A percentile compares a stretch with the other conserved stretches of the same genome.
phyloP scores from a whole-genome alignment of 2,888 invertebrate genomes.

The Hybos culiciformis region DNA sequence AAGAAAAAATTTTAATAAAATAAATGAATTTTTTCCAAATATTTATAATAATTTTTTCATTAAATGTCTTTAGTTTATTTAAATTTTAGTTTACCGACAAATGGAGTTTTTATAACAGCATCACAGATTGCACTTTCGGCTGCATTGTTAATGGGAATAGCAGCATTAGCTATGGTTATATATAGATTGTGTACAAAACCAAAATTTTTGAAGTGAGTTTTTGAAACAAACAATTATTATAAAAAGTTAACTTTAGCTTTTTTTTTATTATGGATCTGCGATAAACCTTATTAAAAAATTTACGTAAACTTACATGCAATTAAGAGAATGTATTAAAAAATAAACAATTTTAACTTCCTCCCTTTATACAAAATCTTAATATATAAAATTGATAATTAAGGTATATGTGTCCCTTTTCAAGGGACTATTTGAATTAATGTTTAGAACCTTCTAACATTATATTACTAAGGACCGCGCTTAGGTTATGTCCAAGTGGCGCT shows the following conservation, averaged over 20 bases:
- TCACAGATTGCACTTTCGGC: constrained; percentile 20
- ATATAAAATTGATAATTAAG: too few species aligned
- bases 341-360: neutral
- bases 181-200: constrained; percentile 19
- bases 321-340: neutral
- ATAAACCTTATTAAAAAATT: too few species aligned
- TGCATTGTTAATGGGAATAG: constrained; percentile 20
- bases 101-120: constrained; percentile 16
- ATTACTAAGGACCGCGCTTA: too few species aligned
- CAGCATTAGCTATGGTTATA: constrained; percentile 18
- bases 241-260: neutral
- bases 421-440: too few species aligned
- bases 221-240: neutral
- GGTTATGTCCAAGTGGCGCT: too few species aligned
- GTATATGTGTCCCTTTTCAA: too few species aligned
- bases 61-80: neutral
- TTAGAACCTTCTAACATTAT: too few species aligned
- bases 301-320: neutral
- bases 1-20: too few species aligned
- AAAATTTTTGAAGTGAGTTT: constrained; percentile 15
- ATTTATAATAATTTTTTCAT: neutral
- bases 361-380: neutral
- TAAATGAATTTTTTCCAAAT: neutral
- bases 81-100: constrained; percentile 1
- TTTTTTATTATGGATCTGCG: too few species aligned